Conservation (phyloP, 2,888 invertebrate genomes). For the Ormyrus nitidulus region DNA sequence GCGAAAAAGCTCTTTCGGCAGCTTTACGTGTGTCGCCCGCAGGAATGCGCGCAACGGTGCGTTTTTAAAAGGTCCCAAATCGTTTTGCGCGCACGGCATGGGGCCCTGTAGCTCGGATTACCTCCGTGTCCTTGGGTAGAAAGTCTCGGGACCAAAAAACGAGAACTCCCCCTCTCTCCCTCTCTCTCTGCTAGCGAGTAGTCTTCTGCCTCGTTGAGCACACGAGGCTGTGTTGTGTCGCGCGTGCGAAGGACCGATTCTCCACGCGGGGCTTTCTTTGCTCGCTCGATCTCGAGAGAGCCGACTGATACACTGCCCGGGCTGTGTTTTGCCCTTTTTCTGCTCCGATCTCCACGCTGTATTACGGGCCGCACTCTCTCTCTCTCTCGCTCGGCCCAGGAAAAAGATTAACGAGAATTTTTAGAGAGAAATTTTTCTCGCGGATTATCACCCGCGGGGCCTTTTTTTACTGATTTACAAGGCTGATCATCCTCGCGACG, state of each 20-base stretch:
- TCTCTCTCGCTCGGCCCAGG: neutral
- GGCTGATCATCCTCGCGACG: neutral
- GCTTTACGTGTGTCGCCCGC: no score
- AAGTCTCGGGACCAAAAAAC: conserved; percentile 33
- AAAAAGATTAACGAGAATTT: neutral
- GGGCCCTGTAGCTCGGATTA: conserved; percentile 71
- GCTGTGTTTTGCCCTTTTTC: conserved; percentile 22
- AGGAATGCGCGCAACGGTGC: conserved; percentile 62
- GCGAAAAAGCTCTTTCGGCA: no score
- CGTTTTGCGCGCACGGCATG: conserved; percentile 67
- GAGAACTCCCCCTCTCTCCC: neutral
- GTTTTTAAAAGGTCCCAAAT: conserved; percentile 71
- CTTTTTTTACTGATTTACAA: no score
- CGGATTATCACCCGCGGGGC: no score
- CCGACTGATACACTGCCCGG: conserved; percentile 21
- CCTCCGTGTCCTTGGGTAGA: conserved; percentile 71
- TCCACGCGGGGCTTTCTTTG: conserved; percentile 55
- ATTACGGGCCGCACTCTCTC: neutral
- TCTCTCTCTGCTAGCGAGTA: conserved; percentile 29
- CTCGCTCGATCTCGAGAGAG: conserved; percentile 4
- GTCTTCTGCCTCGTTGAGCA: conserved; percentile 64
- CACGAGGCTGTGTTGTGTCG: conserved; percentile 10
- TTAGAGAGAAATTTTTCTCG: neutral
- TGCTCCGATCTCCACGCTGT: no score
- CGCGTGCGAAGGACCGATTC: conserved; percentile 54